A percentile compares a stretch with the other conserved stretches of the same genome.
Evolutionary conservation across 2,888 invertebrate genomes (phyloP).

Genomic region (Anarsia innoxiella): DNA sequence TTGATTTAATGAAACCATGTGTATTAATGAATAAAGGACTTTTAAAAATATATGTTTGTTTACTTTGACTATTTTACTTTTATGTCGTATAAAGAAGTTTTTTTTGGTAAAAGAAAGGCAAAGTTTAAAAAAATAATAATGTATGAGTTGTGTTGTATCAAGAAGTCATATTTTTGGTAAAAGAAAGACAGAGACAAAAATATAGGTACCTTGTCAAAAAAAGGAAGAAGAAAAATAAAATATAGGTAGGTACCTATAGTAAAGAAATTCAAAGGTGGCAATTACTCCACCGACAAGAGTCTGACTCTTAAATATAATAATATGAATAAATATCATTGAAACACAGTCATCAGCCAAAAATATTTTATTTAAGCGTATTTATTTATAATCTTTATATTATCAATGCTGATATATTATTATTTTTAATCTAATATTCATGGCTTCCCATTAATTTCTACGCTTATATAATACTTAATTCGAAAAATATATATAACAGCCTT

Average conservation of each 20-base stretch:
- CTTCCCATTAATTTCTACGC: too few relatives aligned
- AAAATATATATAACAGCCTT: constrained; percentile 42
- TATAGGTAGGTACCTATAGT: neutral
- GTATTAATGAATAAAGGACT: too few relatives aligned
- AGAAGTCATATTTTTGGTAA: too few relatives aligned
- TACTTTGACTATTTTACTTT: too few relatives aligned
- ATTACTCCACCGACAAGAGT: neutral
- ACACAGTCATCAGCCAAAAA: constrained; percentile 68
- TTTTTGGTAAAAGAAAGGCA: too few relatives aligned
- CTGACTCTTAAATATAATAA: neutral
- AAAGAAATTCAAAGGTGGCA: neutral
- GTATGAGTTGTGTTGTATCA: too few relatives aligned
- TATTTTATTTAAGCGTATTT: constrained; percentile 76
- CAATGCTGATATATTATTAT: constrained; percentile 73
- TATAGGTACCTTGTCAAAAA: too few relatives aligned
- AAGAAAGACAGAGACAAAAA: too few relatives aligned
- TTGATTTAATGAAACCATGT: too few relatives aligned
- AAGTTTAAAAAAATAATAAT: too few relatives aligned
- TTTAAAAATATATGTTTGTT: too few relatives aligned
- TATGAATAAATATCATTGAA: constrained; percentile 35
- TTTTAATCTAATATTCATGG: constrained; percentile 70
- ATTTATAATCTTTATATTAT: constrained; percentile 74
- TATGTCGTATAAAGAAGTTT: too few relatives aligned
- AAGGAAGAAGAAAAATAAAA: neutral
- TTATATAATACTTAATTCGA: constrained; percentile 48